Conservation (phyloP, 2,113 vertebrate genomes). For the Syrrhaptes paradoxus region DNA sequence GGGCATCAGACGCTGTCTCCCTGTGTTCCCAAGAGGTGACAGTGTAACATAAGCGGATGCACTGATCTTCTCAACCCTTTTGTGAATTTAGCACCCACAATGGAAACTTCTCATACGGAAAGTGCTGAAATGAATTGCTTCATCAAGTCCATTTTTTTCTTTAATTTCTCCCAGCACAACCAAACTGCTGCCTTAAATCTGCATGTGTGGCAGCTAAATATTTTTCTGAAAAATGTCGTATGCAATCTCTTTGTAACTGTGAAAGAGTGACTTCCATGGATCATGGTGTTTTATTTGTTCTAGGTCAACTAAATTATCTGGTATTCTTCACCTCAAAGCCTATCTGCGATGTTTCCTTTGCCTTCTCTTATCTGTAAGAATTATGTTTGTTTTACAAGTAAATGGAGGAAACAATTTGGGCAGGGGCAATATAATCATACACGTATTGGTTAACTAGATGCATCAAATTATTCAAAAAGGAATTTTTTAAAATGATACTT, state of each 20-base stretch:
- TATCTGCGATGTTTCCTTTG: background rate
- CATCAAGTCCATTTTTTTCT: background rate
- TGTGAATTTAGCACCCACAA: background rate
- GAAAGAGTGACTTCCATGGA: background rate
- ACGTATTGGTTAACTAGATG: background rate
- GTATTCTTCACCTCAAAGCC: background rate
- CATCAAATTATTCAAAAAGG: background rate
- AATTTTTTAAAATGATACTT: background rate
- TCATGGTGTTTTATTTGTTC: background rate
- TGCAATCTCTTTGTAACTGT: background rate
- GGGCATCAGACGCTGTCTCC: background rate
- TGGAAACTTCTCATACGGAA: background rate
- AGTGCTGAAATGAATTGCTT: background rate
- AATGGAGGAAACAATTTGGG: background rate
- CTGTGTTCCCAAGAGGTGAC: background rate
- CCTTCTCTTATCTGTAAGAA: background rate
- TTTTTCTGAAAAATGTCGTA: background rate
- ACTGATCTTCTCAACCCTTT: background rate
- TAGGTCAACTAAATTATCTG: background rate
- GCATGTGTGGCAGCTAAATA: background rate
- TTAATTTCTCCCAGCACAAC: background rate
- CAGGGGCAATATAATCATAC: background rate
- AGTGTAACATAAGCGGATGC: background rate
- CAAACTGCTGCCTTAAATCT: background rate
- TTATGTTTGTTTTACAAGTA: background rate